Conservation (phyloP, 2,888 invertebrate genomes). For the Tenthredo amoena region DNA sequence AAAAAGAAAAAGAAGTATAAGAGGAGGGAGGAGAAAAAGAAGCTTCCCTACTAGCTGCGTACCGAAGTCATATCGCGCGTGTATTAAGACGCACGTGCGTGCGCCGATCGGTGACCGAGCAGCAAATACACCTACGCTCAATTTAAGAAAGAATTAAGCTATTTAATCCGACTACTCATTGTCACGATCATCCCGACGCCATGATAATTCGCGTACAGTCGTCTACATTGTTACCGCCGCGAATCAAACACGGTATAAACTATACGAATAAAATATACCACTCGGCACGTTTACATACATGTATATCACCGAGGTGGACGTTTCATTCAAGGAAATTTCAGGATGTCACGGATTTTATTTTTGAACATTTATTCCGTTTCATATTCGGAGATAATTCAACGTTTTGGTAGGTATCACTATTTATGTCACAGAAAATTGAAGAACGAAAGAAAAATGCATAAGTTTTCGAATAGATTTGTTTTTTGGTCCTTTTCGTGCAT, state of each 20-base stretch:
- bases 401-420: no score
- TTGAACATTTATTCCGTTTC: no score
- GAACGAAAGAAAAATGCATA: no score
- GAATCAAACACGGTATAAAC: conserved; percentile 27
- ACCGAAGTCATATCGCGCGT: neutral
- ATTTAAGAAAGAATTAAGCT: conserved; percentile 46
- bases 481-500: neutral
- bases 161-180: conserved; percentile 46
- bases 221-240: conserved; percentile 46
- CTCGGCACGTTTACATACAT: neutral
- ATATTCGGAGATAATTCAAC: no score
- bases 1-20: neutral
- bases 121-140: conserved; percentile 43
- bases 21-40: neutral
- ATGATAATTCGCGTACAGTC: conserved; percentile 45
- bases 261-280: conserved; percentile 19
- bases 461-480: no score
- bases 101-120: conserved; percentile 40
- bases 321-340: no score
- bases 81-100: conserved; percentile 28
- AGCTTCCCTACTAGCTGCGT: neutral
- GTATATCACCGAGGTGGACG: neutral
- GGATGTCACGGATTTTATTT: no score
- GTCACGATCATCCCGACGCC: conserved; percentile 46
- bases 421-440: no score